Evolutionary conservation across 2,797 vertebrate genomes (phyloP).

Genomic region (Chelidonichthys spinosus): DNA sequence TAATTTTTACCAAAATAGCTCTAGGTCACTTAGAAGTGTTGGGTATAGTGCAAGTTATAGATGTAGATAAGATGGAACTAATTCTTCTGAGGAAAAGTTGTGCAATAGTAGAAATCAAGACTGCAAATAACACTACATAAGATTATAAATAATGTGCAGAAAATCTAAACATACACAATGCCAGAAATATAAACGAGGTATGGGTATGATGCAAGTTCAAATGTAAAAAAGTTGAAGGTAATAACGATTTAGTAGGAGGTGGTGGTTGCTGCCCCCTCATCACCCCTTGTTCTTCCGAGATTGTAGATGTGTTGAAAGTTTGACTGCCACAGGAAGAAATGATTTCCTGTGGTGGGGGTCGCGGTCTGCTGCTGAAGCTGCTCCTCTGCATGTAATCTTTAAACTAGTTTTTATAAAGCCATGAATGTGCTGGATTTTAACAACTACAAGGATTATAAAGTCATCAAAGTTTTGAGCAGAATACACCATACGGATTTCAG

Average conservation of each 20-base stretch:
- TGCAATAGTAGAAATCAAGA: background rate
- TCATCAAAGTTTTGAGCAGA: background rate
- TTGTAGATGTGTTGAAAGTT: background rate
- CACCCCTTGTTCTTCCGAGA: no score
- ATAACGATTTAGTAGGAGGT: no score
- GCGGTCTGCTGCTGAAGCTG: background rate
- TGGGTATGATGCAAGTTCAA: background rate
- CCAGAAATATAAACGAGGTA: background rate
- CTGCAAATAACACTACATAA: background rate
- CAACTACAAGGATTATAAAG: background rate
- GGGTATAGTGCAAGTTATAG: background rate
- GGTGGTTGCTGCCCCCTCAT: no score
- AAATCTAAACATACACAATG: background rate
- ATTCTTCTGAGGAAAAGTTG: background rate
- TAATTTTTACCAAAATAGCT: background rate
- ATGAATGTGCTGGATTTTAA: background rate
- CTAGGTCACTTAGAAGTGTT: background rate
- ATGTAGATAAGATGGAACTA: background rate
- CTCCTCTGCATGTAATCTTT: background rate
- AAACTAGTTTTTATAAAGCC: background rate
- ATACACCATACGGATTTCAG: background rate
- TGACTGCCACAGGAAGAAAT: background rate
- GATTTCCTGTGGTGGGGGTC: background rate
- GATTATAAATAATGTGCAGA: background rate
- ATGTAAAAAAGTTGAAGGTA: background rate